Evolutionary conservation across 2,888 invertebrate genomes (phyloP), one percentile per base, ranked within the genome.

Genomic region (Drosophila peninsularis): DNA sequence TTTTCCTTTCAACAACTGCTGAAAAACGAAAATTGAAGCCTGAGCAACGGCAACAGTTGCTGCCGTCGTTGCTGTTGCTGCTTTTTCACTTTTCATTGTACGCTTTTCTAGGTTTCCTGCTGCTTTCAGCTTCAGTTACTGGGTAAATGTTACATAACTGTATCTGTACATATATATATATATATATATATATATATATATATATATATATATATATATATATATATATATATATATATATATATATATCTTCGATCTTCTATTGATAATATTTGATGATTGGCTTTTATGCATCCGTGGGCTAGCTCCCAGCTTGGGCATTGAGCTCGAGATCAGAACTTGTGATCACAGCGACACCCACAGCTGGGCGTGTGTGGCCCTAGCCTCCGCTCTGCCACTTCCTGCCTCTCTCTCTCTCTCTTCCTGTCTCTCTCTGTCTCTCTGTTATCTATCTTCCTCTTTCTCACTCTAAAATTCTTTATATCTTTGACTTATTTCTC

Each of bases 91-190:
- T 82, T 82, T 75, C 73, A 72, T 81, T 83, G 67, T 66, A 60
- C 66, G 75, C 61, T 86, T 86, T 88, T 86, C 87, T 87, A 88
- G 84, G 86, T 86, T 86, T 86, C 87, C 84, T 80, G 78, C 85
- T 81, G 78, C 89, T 84, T 84, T 88, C 82, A 78, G 81, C 88
- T 30, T 30, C 27, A 30, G 88, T 90, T 82, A 90, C 84, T 90
- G 82, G 90, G 90, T 90, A 90, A 90, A 90, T 90, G 90, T 90
- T 90, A 90, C 89, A 90, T 90, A 90, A 90, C 14, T 21, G 30
- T 39, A 61, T 45, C 41, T 60, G 24, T 11, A 32, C 27, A 30
- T 11, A 14, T 14, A 36, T n/a, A n/a, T 14, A 36, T 14, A 7
- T 21, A 50, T n/a, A 2, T 24, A 19, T 32, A 1, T 3, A n/a